Base-by-base conservation (phyloP, 1,140 invertebrate species). In the Phortica variegata region DNA sequence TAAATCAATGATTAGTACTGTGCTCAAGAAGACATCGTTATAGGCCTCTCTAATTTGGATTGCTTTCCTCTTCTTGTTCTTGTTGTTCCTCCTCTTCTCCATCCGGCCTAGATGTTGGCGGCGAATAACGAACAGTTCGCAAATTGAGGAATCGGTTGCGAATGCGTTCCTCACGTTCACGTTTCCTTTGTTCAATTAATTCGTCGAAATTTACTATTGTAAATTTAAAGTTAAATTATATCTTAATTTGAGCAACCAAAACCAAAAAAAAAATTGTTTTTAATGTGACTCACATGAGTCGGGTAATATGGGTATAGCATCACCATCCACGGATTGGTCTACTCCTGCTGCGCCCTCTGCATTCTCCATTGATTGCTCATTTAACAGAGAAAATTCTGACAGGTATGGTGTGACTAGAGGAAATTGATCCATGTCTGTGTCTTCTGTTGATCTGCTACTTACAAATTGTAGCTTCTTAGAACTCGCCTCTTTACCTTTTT, bases 101-200 rank as follows among this genome's bases (percentile, higher is more conserved):
- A 26, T 26, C 23, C 5, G 23, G 10, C 10, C n/a, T n/a, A n/a
- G n/a, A n/a, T n/a, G n/a, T 13, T 34, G 6, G 6, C n/a, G 32
- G 6, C 13, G 32, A 15, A 29, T 7, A 6, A 29, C 26, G 26
- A 12, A 29, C 26, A 12, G 6, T 34, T n/a, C n/a, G 32, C 40
- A 68, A 49, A n/a, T 51, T 47, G 4, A 53, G 36, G 20, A 60
- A 63, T 0, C 65, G 63, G 16, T 68, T 32, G 8, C 63, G 60
- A 43, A 69, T 29, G 2, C 63, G 57, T 2, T 68, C 63, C 12
- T 39, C 34, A 3, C 60, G 49, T 32, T 68, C 65, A 4, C 18
- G 49, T 13, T 52, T 47, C 1, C 63, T 63, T 29, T 55, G 56
- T 20, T 69, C 57, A 6, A 63, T 68, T 1, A 68, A 38, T 29